Evolutionary conservation across 2,113 vertebrate species (phyloP).

Genomic region (cattle (Bos taurus)): ARS-UCD2.0 NC_037347.1:63087501-63088000

Average conservation of each 20-base stretch:
- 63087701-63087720: not conserved
- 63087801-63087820: not conserved
- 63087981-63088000: rapidly evolving
- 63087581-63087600: not conserved
- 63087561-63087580: not conserved
- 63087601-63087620: not conserved
- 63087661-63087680: not conserved
- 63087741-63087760: not conserved
- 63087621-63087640: not conserved
- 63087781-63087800: not conserved
- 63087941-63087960: rapidly evolving
- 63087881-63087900: not conserved
- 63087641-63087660: conserved; percentile 22
- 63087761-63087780: not conserved
- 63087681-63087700: not conserved
- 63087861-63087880: not conserved
- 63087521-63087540: not conserved
- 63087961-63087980: not conserved
- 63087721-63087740: not conserved
- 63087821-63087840: not conserved
- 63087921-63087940: not conserved
- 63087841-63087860: not conserved
- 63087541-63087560: not conserved
- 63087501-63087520: not conserved
- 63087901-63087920: not conserved